Percentiles rank a stretch among this genome's conserved stretches.
phyloP scores from a whole-genome alignment of 2,888 invertebrate genomes.

The Tenodera sinensis region DNA sequence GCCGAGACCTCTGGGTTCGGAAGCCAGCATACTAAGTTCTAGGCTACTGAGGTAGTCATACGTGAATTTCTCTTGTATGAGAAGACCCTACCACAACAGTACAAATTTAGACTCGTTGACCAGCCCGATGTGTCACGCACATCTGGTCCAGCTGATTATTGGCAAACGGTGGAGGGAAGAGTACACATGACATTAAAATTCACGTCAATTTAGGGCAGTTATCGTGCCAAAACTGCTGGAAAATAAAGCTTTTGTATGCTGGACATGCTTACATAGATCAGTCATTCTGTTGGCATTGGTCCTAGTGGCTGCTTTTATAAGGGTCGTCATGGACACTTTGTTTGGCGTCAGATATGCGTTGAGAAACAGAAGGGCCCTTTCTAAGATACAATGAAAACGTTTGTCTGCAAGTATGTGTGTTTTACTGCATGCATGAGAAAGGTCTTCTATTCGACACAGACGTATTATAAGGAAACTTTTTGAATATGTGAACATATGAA shows the following conservation, averaged over 20 bases:
- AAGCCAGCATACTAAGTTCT: no score
- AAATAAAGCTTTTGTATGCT: not conserved
- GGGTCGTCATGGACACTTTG: not conserved
- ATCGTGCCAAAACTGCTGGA: not conserved
- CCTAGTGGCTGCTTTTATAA: not conserved
- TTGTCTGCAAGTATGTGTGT: no score
- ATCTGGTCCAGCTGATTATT: not conserved
- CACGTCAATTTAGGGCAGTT: not conserved
- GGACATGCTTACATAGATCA: not conserved
- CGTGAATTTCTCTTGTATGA: no score
- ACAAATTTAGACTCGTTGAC: not conserved
- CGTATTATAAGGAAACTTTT: no score
- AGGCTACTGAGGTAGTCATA: no score
- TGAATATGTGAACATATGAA: no score
- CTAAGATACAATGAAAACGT: no score
- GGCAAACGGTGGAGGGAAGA: not conserved
- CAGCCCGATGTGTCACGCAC: not conserved
- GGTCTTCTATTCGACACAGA: no score
- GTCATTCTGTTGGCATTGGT: not conserved
- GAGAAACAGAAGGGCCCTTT: no score
- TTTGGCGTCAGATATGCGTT: not conserved
- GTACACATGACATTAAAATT: not conserved
- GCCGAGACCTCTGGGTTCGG: no score
- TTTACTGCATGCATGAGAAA: no score
- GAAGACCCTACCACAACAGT: no score